These are phyloP conservation scores for Odontomachus brunneus DNA, from an alignment of 1,140 invertebrate genomes.

Conservation along the genomic window DNA sequence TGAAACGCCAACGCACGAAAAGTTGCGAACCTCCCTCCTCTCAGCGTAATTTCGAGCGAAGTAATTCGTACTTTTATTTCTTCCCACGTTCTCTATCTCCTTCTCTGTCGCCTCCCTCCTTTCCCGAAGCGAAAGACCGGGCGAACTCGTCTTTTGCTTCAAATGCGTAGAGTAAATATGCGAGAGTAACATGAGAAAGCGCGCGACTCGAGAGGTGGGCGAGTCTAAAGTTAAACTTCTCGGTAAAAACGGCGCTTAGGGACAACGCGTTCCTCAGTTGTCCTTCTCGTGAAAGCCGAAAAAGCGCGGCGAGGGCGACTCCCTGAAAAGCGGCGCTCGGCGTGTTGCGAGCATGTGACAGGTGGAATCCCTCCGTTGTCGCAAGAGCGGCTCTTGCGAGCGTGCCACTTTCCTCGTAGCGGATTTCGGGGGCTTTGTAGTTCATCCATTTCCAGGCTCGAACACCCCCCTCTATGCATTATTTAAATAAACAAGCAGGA, in stretches of 20 bases:
- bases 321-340: slow-evolving; percentile 65
- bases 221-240: slow-evolving; percentile 53
- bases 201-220: not conserved
- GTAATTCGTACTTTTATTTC: not conserved
- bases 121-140: not conserved
- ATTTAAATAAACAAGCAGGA: slow-evolving; percentile 85
- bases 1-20: not conserved
- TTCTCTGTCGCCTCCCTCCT: no score
- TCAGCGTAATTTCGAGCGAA: not conserved
- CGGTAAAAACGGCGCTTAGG: slow-evolving; percentile 23
- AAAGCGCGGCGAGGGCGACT: slow-evolving; percentile 27
- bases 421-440: slow-evolving; percentile 83
- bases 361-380: slow-evolving; percentile 80
- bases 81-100: no score
- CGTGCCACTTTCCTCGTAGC: slow-evolving; percentile 60
- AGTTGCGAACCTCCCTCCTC: not conserved
- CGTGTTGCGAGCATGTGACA: slow-evolving; percentile 70
- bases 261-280: slow-evolving; percentile 20
- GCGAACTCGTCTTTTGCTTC: slow-evolving; percentile 3
- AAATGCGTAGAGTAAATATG: not conserved
- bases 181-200: not conserved
- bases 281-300: slow-evolving; percentile 23
- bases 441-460: slow-evolving; percentile 81
- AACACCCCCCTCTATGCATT: slow-evolving; percentile 76
- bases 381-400: slow-evolving; percentile 50